These are phyloP conservation scores for Palythoa grandiflora DNA, from an alignment of 92 coral and sea anemone genomes.

Conservation along the genomic window DNA sequence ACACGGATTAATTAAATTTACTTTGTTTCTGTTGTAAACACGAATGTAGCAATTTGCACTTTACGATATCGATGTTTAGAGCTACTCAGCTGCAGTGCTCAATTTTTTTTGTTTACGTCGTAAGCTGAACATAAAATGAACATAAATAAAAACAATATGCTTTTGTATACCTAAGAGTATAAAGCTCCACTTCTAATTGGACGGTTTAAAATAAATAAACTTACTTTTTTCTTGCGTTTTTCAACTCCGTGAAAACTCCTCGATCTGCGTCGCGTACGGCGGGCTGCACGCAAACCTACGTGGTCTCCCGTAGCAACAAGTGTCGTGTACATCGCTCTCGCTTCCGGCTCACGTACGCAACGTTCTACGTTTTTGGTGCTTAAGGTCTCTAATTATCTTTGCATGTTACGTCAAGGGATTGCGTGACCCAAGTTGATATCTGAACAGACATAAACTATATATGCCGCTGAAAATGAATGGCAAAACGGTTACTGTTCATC, in stretches of 20 bases:
- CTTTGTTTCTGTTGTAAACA: constrained; percentile 3
- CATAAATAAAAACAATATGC: neutral
- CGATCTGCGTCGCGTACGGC: constrained; percentile 4
- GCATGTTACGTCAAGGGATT: no score
- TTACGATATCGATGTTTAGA: constrained; percentile 24
- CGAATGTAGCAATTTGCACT: constrained; percentile 8
- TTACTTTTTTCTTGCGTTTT: constrained; percentile 15
- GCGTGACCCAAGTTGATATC: no score
- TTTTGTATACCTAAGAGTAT: constrained; percentile 11
- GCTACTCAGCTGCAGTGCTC: constrained; percentile 29
- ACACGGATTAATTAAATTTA: constrained; percentile 12
- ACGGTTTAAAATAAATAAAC: constrained; percentile 11
- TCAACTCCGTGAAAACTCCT: constrained; percentile 24
- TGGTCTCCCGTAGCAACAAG: constrained; percentile 7
- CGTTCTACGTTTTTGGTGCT: neutral
- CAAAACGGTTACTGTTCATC: no score
- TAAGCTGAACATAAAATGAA: constrained; percentile 11
- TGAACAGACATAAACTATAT: no score
- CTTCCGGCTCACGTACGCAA: neutral
- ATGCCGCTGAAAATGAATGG: no score
- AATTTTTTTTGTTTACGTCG: constrained; percentile 10
- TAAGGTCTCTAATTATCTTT: no score
- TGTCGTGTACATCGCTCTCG: constrained; percentile 1
- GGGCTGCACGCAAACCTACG: constrained; percentile 9
- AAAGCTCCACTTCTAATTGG: constrained; percentile 21